Base-by-base conservation (phyloP, 2,797 vertebrate genomes). In the Poecile montanus region DNA sequence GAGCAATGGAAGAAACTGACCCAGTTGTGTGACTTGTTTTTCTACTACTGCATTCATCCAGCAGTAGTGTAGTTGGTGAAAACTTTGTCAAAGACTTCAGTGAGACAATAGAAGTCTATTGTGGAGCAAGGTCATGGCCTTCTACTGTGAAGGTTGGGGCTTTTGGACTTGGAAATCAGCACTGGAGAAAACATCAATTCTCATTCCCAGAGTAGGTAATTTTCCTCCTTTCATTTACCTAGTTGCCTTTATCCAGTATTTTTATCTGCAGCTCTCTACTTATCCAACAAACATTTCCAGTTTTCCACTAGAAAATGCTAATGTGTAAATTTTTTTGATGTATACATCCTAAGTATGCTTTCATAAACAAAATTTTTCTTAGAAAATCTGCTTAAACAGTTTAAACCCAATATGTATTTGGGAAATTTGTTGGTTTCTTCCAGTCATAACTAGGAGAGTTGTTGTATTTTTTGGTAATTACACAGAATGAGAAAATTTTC, bases 121-220 rank as follows among this genome's bases (percentile, higher is more conserved):
- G 1, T 11, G 30, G 56, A 76, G 61, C 12, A 30, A 42, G 25
- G 14, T 45, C 5, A 34, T 54, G 36, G n/a, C 22, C n/a, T n/a
- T 80, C 9, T 48, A 0, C 42, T 30, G 0, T 26, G 2, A 4
- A 50, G 16, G 1, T 57, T 15, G 14, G 51, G 23, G 56, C 11
- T 50, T 66, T 72, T 61, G 26, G 18, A 34, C 42, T 54, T 16
- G 20, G 54, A 75, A 54, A 50, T 92, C 40, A 62, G 15, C 34
- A 26, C 5, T 57, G 12, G 32, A 65, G 47, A 36, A 76, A 66
- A 48, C 34, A 34, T 4, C 22, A 29, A 16, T 70, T 72, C 50
- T 79, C 0, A 0, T 80, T 79, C 30, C 11, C 44, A 48, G 36
- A 74, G 32, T 9, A 36, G 23, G 22, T 29, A 10, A 9, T 40